These are phyloP conservation scores for Tetramorium bicarinatum DNA, from an alignment of 2,888 invertebrate species.

Conservation along the genomic window DNA sequence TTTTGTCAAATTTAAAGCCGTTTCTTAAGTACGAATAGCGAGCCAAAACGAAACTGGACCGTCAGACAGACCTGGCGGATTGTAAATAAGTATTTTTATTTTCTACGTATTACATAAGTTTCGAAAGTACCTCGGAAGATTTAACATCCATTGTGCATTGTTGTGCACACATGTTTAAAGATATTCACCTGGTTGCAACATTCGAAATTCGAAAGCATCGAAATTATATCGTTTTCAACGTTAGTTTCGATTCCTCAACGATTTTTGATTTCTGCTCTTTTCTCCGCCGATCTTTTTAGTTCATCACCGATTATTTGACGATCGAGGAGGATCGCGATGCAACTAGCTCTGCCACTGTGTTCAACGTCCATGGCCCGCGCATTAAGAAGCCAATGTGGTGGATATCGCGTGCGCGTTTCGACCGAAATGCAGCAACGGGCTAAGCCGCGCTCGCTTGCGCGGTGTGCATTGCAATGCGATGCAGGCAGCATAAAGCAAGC, in stretches of 20 bases:
- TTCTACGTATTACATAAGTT: background rate
- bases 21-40: background rate
- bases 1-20: background rate
- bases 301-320: constrained; percentile 16
- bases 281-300: background rate
- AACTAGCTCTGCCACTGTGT: constrained; percentile 57
- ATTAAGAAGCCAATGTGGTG: constrained; percentile 59
- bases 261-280: background rate
- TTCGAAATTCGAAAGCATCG: background rate
- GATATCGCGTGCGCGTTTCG: constrained; percentile 75
- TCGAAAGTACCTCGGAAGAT: constrained; percentile 39
- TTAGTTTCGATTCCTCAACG: background rate
- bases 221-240: background rate
- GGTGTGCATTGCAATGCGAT: constrained; percentile 80
- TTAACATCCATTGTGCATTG: constrained; percentile 22
- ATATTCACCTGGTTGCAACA: background rate
- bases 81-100: constrained; percentile 28
- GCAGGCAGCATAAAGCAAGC: constrained; percentile 85
- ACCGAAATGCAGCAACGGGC: constrained; percentile 73
- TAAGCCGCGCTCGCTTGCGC: constrained; percentile 65
- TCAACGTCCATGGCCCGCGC: constrained; percentile 53
- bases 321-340: background rate
- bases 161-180: background rate
- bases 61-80: background rate
- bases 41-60: background rate